Percentiles rank a stretch among this genome's conserved stretches.
Conservation (phyloP, 2,888 invertebrate species). For the Ptychoptera contaminata region DNA sequence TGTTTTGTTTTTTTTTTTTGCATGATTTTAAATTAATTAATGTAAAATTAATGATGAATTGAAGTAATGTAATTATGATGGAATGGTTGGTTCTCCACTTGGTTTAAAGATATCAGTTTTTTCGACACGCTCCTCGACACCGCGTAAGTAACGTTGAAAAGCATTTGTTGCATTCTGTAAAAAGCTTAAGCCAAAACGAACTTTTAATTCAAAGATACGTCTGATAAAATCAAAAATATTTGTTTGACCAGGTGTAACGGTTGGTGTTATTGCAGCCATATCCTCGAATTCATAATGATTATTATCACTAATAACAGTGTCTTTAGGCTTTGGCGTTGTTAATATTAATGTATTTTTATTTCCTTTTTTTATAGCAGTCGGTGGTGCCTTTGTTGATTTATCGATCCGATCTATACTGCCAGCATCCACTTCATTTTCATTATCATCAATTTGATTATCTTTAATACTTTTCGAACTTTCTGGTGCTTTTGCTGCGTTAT, state of each 20-base stretch:
- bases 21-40: too few relatives aligned
- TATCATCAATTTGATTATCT: constrained; percentile 31
- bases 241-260: constrained; percentile 2
- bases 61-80: too few relatives aligned
- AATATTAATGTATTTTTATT: constrained; percentile 7
- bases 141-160: constrained; percentile 45
- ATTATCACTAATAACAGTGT: constrained; percentile 10
- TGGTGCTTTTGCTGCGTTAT: too few relatives aligned
- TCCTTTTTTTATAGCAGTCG: background rate
- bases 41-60: too few relatives aligned
- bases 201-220: constrained; percentile 49
- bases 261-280: constrained; percentile 3
- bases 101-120: constrained; percentile 8
- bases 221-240: constrained; percentile 36
- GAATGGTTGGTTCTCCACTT: too few relatives aligned
- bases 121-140: constrained; percentile 32
- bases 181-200: constrained; percentile 48
- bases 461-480: constrained; percentile 20
- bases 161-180: constrained; percentile 51
- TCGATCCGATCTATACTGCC: constrained; percentile 13
- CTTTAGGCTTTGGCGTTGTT: constrained; percentile 9
- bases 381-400: background rate
- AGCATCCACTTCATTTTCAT: constrained; percentile 36
- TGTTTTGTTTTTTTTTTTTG: too few relatives aligned
- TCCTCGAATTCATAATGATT: constrained; percentile 11